These are phyloP conservation scores for Charadrius vociferus DNA, from an alignment of 2,113 vertebrate species.

Conservation along the genomic window DNA sequence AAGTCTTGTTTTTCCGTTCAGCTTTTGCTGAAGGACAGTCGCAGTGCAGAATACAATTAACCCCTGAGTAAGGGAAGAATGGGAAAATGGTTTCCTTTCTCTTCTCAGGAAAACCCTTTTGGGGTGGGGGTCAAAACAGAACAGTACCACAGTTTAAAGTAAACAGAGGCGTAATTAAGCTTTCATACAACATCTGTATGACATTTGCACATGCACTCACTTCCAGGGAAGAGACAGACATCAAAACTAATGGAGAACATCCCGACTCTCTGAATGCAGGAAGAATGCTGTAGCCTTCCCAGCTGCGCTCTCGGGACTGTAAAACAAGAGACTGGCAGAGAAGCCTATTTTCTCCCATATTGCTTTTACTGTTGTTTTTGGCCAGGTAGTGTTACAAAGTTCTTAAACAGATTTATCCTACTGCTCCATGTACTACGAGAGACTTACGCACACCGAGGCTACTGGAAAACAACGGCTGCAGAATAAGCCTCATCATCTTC, in stretches of 20 bases:
- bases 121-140: background rate
- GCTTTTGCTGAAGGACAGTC: background rate
- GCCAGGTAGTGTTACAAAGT: background rate
- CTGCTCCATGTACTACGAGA: background rate
- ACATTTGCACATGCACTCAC: slow-evolving; percentile 46
- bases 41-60: background rate
- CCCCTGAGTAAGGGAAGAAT: background rate
- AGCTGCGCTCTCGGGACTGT: background rate
- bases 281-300: slow-evolving; percentile 6
- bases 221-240: slow-evolving; percentile 37
- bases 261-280: background rate
- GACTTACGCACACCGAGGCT: background rate
- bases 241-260: slow-evolving; percentile 65
- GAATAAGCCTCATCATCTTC: slow-evolving; percentile 2
- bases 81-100: background rate
- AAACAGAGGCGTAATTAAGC: background rate
- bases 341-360: background rate
- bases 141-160: background rate
- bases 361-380: background rate
- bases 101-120: slow-evolving; percentile 24
- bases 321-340: background rate
- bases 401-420: background rate
- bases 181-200: slow-evolving; percentile 54
- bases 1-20: background rate
- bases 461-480: slow-evolving; percentile 19